Percentiles rank a stretch among this genome's conserved stretches.
These are phyloP conservation scores for Machimus rusticus DNA, from an alignment of 2,888 invertebrate genomes.

Conservation along the genomic window DNA sequence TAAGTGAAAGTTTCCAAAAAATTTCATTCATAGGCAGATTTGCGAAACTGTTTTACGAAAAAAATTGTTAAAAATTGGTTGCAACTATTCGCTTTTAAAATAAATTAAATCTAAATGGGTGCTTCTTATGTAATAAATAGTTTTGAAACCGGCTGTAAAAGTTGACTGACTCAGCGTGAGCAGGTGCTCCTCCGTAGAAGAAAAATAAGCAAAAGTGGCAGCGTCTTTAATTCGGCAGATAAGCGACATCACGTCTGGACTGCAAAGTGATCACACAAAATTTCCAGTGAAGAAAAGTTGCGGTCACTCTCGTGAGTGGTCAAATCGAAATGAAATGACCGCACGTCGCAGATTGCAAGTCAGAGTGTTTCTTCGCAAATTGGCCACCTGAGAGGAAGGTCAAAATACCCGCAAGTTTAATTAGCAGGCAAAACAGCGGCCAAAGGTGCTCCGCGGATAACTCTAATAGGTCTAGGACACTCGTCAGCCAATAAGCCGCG, in stretches of 20 bases:
- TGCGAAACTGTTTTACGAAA: too few species aligned
- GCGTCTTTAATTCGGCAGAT: not conserved
- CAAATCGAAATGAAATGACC: not conserved
- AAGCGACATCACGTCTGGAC: not conserved
- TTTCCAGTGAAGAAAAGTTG: not conserved
- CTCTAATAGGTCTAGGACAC: slow-evolving; percentile 4
- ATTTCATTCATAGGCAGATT: too few species aligned
- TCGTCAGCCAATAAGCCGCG: not conserved
- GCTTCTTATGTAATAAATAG: too few species aligned
- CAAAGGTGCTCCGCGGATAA: not conserved
- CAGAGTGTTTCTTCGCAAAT: not conserved
- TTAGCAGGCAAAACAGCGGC: not conserved
- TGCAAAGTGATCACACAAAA: not conserved
- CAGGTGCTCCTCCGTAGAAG: not conserved
- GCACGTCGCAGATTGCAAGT: not conserved
- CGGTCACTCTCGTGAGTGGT: not conserved
- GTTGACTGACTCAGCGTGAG: not conserved
- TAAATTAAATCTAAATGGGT: too few species aligned
- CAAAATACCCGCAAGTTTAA: not conserved
- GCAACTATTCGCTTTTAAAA: too few species aligned
- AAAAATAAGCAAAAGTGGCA: not conserved
- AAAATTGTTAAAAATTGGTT: too few species aligned
- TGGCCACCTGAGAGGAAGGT: not conserved
- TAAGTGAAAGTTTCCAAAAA: too few species aligned
- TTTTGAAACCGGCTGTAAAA: too few species aligned